These are phyloP conservation scores for Pissodes strobi DNA, from an alignment of 1,140 invertebrate species.

Conservation along the genomic window DNA sequence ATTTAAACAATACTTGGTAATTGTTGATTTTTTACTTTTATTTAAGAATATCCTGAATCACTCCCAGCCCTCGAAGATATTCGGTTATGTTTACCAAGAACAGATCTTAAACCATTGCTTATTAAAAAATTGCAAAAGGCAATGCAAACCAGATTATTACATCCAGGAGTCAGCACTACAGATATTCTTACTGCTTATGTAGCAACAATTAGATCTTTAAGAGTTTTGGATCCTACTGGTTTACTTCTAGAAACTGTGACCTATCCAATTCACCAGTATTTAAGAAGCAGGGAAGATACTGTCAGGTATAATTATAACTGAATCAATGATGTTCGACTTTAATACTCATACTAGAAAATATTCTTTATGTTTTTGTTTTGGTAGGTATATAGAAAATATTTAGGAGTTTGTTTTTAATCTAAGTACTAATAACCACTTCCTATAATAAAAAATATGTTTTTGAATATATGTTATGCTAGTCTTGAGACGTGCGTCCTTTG, in stretches of 20 bases:
- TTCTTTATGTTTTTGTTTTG: no score
- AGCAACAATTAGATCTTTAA: slow-evolving; percentile 88
- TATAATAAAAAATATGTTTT: no score
- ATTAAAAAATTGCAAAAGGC: slow-evolving; percentile 78
- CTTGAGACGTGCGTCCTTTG: no score
- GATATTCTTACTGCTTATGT: slow-evolving; percentile 98
- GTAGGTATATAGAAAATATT: no score
- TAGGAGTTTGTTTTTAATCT: no score
- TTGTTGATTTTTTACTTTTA: no score
- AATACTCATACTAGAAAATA: no score
- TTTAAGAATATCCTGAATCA: slow-evolving; percentile 96
- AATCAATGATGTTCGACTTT: background rate
- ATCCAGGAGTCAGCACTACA: slow-evolving; percentile 95
- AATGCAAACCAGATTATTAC: slow-evolving; percentile 80
- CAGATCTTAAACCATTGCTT: slow-evolving; percentile 78
- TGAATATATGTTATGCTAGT: no score
- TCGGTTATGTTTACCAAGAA: slow-evolving; percentile 81
- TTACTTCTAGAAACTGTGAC: slow-evolving; percentile 94
- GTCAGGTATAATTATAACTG: slow-evolving; percentile 60
- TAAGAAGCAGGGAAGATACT: slow-evolving; percentile 87
- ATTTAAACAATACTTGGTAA: no score
- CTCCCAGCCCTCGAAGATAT: slow-evolving; percentile 91
- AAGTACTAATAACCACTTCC: no score
- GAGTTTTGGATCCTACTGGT: slow-evolving; percentile 89
- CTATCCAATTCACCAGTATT: slow-evolving; percentile 87